These are phyloP conservation scores for Lagenorhynchus albirostris DNA, from an alignment of 2,113 vertebrate genomes.

Conservation along the genomic window DNA sequence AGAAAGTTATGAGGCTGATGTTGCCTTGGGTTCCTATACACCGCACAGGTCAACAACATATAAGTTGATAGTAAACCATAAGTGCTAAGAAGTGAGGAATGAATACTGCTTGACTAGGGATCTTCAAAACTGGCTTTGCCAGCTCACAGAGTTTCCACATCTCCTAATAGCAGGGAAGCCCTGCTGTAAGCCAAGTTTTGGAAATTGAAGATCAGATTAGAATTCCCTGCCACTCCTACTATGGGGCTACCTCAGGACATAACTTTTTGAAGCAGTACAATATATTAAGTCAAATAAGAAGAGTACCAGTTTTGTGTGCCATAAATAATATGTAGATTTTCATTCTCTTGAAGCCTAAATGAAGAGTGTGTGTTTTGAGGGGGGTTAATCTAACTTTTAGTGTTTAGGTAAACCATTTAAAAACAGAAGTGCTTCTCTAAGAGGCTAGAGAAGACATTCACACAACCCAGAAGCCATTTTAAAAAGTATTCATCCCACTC, in stretches of 20 bases:
- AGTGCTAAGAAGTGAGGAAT: neutral
- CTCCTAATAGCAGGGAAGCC: neutral
- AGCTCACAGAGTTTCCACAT: neutral
- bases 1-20: neutral
- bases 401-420: neutral
- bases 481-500: neutral
- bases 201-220: neutral
- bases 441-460: neutral
- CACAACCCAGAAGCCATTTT: neutral
- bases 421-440: neutral
- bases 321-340: neutral
- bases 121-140: neutral
- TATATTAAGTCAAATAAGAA: neutral
- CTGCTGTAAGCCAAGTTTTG: neutral
- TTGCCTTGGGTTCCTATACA: neutral
- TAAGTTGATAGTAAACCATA: neutral
- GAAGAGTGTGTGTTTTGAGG: neutral
- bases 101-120: neutral
- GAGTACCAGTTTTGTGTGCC: neutral
- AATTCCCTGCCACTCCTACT: neutral
- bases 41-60: neutral
- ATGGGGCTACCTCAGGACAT: neutral
- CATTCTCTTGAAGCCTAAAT: neutral
- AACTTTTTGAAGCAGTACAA: neutral
- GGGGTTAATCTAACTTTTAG: neutral